Evolutionary conservation across 2,113 vertebrate species (phyloP), one percentile per base, ranked within the genome.

Genomic region (Cichladusa arquata): DNA sequence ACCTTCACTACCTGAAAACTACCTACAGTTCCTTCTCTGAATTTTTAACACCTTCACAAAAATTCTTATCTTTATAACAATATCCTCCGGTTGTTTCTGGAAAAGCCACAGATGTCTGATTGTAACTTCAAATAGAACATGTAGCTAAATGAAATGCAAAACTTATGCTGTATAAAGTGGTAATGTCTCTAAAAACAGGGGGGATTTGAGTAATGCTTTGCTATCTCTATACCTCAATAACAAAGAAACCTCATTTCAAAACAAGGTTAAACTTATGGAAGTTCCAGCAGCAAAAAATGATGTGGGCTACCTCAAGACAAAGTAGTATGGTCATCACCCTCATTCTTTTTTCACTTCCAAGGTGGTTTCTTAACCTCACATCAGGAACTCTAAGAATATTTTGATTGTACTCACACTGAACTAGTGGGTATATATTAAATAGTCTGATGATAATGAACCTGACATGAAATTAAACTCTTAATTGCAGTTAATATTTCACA

Each of bases 41-140:
- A 24, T 36, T 92, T 81, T 88, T 71, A 93, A 64, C 14, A 88
- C 16, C 8, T 33, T 70, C 40, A 51, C 40, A 62, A 79, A 89
- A 62, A 82, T 19, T 71, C 3, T 47, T 61, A 11, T 36, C 13
- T 84, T 91, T 66, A 42, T 54, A 93, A 51, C 22, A 57, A 34
- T 36, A 84, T 72, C 78, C 25, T 80, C 54, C 18, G 28, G 14
- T 29, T 81, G 7, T 65, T 81, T 81, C 40, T 42, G 40, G 40
- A 42, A 42, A 42, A 42, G 40, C 40, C 40, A 42, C 40, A 38
- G 16, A 33, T 80, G 6, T 16, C 24, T 53, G 17, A 78, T 24
- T 77, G 16, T 4, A 88, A 77, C 31, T 17, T 61, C 22, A 72
- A 86, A 82, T 20, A 76, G 58, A 88, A 80, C 10, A 76, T 0